Base-by-base conservation (phyloP, 2,797 vertebrate genomes). In the Natrix natrix region DNA sequence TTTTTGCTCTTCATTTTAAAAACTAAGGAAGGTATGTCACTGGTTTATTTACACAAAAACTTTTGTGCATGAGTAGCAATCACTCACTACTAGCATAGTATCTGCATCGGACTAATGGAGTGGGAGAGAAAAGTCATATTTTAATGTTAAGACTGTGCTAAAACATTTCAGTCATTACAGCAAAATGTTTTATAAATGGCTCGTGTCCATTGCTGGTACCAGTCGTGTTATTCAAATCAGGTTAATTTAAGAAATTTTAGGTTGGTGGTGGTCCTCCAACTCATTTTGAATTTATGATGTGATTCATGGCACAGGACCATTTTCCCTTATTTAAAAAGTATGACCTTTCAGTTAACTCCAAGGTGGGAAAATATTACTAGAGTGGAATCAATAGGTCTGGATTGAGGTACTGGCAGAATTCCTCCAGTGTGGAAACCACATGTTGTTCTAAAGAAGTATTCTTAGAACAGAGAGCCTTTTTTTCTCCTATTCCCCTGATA, bases 361-460 rank as follows among this genome's bases (percentile, higher is more conserved):
- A 63, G 57, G 87, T 48, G 87, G 86, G 52, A 91, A 93, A 93
- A 93, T 74, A 87, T 89, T 83, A 66, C 69, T 59, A 91, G 48
- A 48, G 56, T 83, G 90, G 87, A 83, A 86, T 91, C 87, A 91
- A 26, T 86, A 57, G 59, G 92, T n/a, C 93, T 0, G 7, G 63
- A 24, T 48, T 96, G 92, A 97, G 91, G 95, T 94, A 92, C 93
- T 96, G 95, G 92, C 91, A 95, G 55, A 37, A 61, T 90, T 95
- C 88, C 66, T 87, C 94, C 86, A 92, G 74, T 92, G 92, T 92
- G 91, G 89, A 87, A 94, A 90, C 0, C 0, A 14, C 3, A 1
- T 1, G 5, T 93, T 94, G 89, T 61, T 59, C 83, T 93, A 37
- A 0, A 4, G 90, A 57, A 55, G 37, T 78, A 83, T 93, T 95